Evolutionary conservation across 2,888 invertebrate genomes (phyloP), one percentile per base, ranked within the genome.

Genomic region (Carcina quercana): DNA sequence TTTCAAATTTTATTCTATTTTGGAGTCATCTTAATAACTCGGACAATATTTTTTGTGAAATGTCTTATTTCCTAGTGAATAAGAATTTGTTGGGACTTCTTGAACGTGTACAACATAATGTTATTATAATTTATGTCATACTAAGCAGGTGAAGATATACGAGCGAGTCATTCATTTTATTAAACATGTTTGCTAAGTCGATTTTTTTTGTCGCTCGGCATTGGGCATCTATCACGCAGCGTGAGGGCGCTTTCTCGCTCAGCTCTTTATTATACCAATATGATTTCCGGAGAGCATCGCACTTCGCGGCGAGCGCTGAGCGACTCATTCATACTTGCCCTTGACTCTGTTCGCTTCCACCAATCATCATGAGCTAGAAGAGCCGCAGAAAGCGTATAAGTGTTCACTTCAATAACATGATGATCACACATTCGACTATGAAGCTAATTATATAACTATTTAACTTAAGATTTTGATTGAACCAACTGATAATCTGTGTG

Each of bases 111-210:
- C 76, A 78, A 80, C 76, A 80, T 80, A 74, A 79, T 80, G 76
- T 80, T 80, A 79, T 76, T 82, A 80, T 80, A 79, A 82, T 80
- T 82, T 82, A 83, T 82, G 79, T 82, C 74, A 71, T 75, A 79
- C 82, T 76, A 80, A 78, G 80, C 82, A 82, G 82, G 82, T 83
- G 82, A 80, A 80, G 80, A 82, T 82, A 80, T 80, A 82, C 70
- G 79, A 67, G 66, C 66, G 70, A 70, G 78, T 79, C 78, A 76
- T 82, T 80, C 76, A 70, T 80, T 82, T 79, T 82, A 82, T 80
- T 70, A 78, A 76, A 79, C 80, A 80, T 82, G 80, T 75, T 76
- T 74, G 78, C 79, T 80, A 76, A 79, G 79, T 74, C 79, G 76
- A 76, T 76, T 79, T 80, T 73, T 80, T 80, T 79, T 76, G 76